Evolutionary conservation across 2,797 vertebrate genomes (phyloP), one percentile per base, ranked within the genome.

Genomic region (Rhinatrema bivittatum): DNA sequence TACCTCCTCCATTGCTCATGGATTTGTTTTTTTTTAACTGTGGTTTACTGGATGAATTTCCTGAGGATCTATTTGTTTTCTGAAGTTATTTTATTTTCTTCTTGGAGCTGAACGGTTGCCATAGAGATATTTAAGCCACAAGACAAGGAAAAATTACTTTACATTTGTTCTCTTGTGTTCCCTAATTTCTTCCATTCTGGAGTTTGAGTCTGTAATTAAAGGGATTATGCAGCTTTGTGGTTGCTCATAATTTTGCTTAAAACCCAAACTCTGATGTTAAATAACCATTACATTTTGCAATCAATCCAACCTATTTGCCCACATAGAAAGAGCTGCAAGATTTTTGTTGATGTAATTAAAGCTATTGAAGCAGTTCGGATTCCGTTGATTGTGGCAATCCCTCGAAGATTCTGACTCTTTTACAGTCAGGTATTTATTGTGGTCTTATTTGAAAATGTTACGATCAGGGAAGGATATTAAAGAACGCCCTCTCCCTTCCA

Each of bases 151-250:
- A 74, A 68, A 72, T 60, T 64, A 74, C 62, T 58, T 60, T 61
- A 65, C 42, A 50, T 55, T 59, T 49, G 51, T 53, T 60, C 50
- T 59, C 76, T 71, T 68, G 62, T 72, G 56, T 38, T 61, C 56
- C 56, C 29, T 71, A 70, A 69, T 72, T 73, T 70, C 69, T 81
- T 79, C 68, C 70, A 75, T 68, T 72, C 52, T 46, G 53, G 48
- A 43, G 56, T 60, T 69, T 50, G 73, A 61, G 60, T 49, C 3
- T 76, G 28, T 84, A 81, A 80, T 80, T 81, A 76, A 46, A 74
- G 49, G 45, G 46, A 61, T 78, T 74, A 70, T 60, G 79, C 60
- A 66, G 55, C 49, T 56, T 57, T 10, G 11, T 53, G 46, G 54
- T 46, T 44, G 35, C 29, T 38, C 7, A 38, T 44, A 62, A 65